Conservation (phyloP, 2,113 vertebrate species). For the Leptosomus discolor region DNA sequence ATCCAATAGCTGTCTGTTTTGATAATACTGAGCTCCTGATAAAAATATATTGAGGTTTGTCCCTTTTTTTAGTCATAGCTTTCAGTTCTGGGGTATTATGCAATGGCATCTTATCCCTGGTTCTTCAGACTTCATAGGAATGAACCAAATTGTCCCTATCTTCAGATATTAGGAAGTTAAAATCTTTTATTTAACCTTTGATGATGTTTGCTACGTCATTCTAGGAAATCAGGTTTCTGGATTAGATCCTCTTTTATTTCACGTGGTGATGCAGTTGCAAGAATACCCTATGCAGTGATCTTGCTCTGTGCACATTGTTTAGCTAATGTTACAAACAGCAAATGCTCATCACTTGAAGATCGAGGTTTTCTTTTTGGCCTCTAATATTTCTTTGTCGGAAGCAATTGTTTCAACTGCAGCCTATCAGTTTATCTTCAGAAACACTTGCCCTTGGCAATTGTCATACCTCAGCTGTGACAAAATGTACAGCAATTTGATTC, state of each 20-base stretch:
- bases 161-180: not conserved
- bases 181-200: not conserved
- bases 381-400: not conserved
- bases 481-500: not conserved
- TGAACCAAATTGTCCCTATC: not conserved
- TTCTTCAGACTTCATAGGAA: not conserved
- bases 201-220: not conserved
- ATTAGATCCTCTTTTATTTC: not conserved
- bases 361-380: not conserved
- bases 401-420: not conserved
- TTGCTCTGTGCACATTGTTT: not conserved
- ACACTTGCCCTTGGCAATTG: not conserved
- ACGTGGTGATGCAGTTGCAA: not conserved
- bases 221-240: not conserved
- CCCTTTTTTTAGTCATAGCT: not conserved
- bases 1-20: not conserved
- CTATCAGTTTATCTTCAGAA: not conserved
- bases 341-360: not conserved
- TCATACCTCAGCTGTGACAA: not conserved
- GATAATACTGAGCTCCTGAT: not conserved
- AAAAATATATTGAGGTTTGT: not conserved
- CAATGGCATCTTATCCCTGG: not conserved
- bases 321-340: not conserved
- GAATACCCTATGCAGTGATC: not conserved
- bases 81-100: not conserved